These are phyloP conservation scores for Empidonax alnorum DNA, from an alignment of 2,113 vertebrate species.

Conservation along the genomic window DNA sequence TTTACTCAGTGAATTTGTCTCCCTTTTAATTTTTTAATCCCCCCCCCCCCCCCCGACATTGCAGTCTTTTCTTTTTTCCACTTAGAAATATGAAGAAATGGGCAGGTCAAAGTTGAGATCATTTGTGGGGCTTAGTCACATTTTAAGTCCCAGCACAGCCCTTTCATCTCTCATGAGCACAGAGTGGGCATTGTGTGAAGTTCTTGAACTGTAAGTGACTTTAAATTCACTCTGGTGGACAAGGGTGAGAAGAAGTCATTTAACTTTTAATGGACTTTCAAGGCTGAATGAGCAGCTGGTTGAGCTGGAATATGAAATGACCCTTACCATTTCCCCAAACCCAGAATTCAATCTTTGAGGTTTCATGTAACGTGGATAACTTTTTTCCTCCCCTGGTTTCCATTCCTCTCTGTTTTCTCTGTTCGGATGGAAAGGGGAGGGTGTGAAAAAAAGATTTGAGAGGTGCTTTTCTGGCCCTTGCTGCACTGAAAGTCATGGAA, in stretches of 20 bases:
- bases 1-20: slow-evolving; percentile 22
- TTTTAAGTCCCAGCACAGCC: slow-evolving; percentile 29
- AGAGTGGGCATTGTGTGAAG: slow-evolving; percentile 52
- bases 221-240: slow-evolving; percentile 56
- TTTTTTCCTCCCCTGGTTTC: not conserved
- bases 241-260: slow-evolving; percentile 57
- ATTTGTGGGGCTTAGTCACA: slow-evolving; percentile 42
- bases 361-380: slow-evolving; percentile 5
- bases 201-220: slow-evolving; percentile 68
- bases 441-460: not conserved
- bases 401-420: not conserved
- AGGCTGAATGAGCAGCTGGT: slow-evolving; percentile 38
- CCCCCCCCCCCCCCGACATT: not conserved
- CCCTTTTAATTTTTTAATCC: slow-evolving; percentile 28
- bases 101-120: slow-evolving; percentile 64
- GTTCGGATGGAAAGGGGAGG: not conserved
- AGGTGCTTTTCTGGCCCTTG: not conserved
- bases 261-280: slow-evolving; percentile 63
- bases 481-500: not conserved
- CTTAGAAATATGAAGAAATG: slow-evolving; percentile 59
- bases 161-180: slow-evolving; percentile 59
- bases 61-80: slow-evolving; percentile 27
- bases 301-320: slow-evolving; percentile 38
- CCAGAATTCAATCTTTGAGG: slow-evolving; percentile 27
- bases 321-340: slow-evolving; percentile 26